These are phyloP conservation scores for Bungarus multicinctus DNA, from an alignment of 2,113 vertebrate genomes.

Conservation along the genomic window DNA sequence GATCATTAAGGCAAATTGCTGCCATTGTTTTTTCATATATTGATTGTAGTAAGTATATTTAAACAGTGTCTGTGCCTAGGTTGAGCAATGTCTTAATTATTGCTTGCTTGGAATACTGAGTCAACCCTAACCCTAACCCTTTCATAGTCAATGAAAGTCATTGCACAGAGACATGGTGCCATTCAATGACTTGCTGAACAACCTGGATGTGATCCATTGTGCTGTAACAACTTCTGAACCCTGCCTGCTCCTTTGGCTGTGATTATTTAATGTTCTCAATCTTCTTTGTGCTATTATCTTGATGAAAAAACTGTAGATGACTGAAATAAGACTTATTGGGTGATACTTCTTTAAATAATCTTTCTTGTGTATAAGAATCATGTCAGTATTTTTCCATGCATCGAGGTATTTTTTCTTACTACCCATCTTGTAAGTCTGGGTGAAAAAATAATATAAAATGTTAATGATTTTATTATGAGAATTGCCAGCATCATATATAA, in stretches of 20 bases:
- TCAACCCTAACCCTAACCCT: background rate
- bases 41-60: background rate
- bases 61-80: background rate
- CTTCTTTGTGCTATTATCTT: background rate
- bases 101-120: background rate
- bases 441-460: background rate
- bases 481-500: background rate
- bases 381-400: background rate
- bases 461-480: background rate
- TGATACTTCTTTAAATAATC: background rate
- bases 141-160: background rate
- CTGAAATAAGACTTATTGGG: background rate
- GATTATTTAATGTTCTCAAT: background rate
- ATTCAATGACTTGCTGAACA: background rate
- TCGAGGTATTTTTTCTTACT: background rate
- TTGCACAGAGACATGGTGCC: background rate
- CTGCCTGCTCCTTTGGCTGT: background rate
- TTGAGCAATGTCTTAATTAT: background rate
- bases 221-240: background rate
- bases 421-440: background rate
- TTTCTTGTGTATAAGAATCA: background rate
- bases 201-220: background rate
- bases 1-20: background rate
- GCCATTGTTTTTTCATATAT: background rate
- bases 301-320: background rate